Conservation (phyloP, 2,797 vertebrate genomes). For the Anniella stebbinsi region DNA sequence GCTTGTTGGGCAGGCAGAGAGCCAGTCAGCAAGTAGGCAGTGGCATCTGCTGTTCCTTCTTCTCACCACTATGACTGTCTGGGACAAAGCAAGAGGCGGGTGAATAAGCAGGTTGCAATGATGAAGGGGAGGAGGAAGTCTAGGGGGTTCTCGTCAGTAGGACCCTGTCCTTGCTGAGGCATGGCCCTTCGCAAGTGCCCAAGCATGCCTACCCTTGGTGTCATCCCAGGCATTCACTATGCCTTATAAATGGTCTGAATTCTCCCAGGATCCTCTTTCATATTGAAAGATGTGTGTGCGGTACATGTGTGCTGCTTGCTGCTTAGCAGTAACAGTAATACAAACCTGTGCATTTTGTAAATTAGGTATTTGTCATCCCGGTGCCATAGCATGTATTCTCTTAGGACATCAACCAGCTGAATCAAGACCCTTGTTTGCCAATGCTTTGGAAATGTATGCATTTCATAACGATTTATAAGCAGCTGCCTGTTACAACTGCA, state of each 20-base stretch:
- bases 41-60: too few species aligned
- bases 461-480: slow-evolving; percentile 62
- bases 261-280: slow-evolving; percentile 29
- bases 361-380: slow-evolving; percentile 41
- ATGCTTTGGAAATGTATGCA: slow-evolving; percentile 50
- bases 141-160: too few species aligned
- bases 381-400: slow-evolving; percentile 34
- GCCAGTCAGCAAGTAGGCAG: too few species aligned
- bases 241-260: slow-evolving; percentile 57
- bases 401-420: slow-evolving; percentile 28
- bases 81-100: too few species aligned
- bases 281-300: neutral
- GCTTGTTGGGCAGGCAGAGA: too few species aligned
- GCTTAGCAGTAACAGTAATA: slow-evolving; percentile 49
- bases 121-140: too few species aligned
- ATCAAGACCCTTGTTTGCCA: slow-evolving; percentile 47
- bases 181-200: too few species aligned
- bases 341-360: slow-evolving; percentile 15
- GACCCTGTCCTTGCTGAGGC: too few species aligned
- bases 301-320: neutral
- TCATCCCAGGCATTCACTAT: slow-evolving; percentile 16
- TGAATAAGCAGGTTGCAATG: too few species aligned
- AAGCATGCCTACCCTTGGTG: too few species aligned
- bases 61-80: too few species aligned
- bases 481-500: slow-evolving; percentile 51